Percentiles rank a stretch among this genome's conserved stretches.
These are phyloP conservation scores for Caenorhabditis remanei DNA, from an alignment of 1,140 invertebrate genomes.

Conservation along the genomic window DNA sequence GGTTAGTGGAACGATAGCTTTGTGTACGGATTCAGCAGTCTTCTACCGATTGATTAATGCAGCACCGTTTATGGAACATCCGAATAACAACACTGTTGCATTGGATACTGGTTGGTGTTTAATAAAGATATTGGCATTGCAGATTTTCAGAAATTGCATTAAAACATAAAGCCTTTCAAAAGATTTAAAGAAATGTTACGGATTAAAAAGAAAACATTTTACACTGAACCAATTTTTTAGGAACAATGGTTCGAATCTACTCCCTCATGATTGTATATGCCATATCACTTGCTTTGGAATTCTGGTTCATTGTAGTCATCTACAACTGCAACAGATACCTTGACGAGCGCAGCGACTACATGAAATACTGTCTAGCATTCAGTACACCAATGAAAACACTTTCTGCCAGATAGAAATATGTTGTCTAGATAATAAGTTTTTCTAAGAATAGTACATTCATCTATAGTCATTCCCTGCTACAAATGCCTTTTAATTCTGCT, in stretches of 20 bases:
- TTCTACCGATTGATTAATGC: slow-evolving; percentile 76
- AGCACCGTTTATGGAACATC: slow-evolving; percentile 69
- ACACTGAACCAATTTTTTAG: slow-evolving; percentile 19
- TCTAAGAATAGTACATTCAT: not conserved
- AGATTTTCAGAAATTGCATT: no score
- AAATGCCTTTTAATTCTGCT: not conserved
- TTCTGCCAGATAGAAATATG: slow-evolving; percentile 59
- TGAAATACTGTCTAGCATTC: slow-evolving; percentile 70
- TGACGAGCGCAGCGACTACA: slow-evolving; percentile 66
- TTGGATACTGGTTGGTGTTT: slow-evolving; percentile 60
- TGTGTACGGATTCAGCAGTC: slow-evolving; percentile 72
- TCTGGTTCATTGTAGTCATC: slow-evolving; percentile 74
- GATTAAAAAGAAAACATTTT: no score
- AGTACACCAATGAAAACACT: slow-evolving; percentile 69
- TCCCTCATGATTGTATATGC: slow-evolving; percentile 68
- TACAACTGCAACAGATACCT: slow-evolving; percentile 70
- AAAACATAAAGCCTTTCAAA: no score
- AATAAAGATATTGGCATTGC: no score
- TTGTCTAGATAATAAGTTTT: not conserved
- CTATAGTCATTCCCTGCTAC: not conserved
- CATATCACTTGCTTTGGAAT: slow-evolving; percentile 67
- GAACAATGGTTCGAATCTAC: slow-evolving; percentile 60
- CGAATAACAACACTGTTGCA: slow-evolving; percentile 70
- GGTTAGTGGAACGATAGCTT: slow-evolving; percentile 71
- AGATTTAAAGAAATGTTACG: no score